Evolutionary conservation across 2,113 vertebrate genomes (phyloP), one percentile per base, ranked within the genome.

Genomic region (Amia ocellicauda): DNA sequence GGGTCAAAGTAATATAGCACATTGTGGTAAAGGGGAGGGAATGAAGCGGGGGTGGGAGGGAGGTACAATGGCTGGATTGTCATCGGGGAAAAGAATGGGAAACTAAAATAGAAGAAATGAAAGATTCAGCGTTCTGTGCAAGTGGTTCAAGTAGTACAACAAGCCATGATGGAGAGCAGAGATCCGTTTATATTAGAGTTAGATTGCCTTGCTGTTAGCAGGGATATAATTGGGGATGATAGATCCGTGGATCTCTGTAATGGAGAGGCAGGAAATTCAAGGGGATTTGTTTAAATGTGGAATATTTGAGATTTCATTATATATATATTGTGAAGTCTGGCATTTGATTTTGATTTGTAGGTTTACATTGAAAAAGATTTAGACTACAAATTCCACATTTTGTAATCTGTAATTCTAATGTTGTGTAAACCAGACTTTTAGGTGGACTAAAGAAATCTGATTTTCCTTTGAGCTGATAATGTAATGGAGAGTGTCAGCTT

Each of bases 1-100:
- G 89, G 96, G 97, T 99, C 95, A 98, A 94, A 95, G 95, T 93
- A 96, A 95, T 97, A 94, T 89, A 87, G 88, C 91, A 90, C 91
- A 91, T 90, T 89, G 92, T 87, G 82, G 87, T 84, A 74, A 53
- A 63, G 42, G 74, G 64, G 67, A 85, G 67, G 68, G 62, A 62
- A 29, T 74, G 66, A 50, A 29, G 56, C 64, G 47, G 68, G 57
- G 68, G 58, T 70, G 76, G 64, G 78, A 81, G 73, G 78, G 82
- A 86, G 88, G 91, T 83, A 98, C 94, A 98, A 99, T 93, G 92
- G 84, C 84, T 77, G 80, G 75, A 92, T 94, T 99, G 94, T 99
- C 91, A 91, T 81, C 82, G 74, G 74, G 70, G 84, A 14, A 76
- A 78, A 71, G 74, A 76, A 74, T 64, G 27, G 29, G 3, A 43